phyloP scores from a whole-genome alignment of 2,888 invertebrate species.

The Andricus curvator region DNA sequence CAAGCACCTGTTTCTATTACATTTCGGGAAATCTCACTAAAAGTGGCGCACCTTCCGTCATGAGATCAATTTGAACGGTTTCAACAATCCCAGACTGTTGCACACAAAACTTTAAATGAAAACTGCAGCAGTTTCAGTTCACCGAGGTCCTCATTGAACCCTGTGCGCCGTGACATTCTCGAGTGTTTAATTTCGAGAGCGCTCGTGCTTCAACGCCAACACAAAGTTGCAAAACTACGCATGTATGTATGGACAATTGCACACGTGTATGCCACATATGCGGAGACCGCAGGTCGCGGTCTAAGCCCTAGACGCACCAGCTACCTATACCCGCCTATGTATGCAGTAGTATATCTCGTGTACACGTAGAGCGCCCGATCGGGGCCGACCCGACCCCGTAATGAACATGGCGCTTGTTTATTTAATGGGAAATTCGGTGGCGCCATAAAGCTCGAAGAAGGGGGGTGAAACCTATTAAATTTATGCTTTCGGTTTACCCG shows the following conservation, averaged over 20 bases:
- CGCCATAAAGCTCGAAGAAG: conserved; percentile 77
- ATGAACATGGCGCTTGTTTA: conserved; percentile 78
- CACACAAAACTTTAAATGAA: neutral
- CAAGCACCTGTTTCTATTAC: too few species aligned
- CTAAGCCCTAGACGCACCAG: conserved; percentile 71
- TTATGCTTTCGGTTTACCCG: conserved; percentile 78
- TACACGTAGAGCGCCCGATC: conserved; percentile 55
- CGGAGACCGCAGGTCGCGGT: conserved; percentile 65
- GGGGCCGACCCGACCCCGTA: conserved; percentile 61
- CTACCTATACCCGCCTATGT: conserved; percentile 39
- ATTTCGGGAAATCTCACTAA: too few species aligned
- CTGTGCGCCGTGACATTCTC: conserved; percentile 48
- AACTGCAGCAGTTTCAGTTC: conserved; percentile 25
- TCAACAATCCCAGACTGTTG: too few species aligned
- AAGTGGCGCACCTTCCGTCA: too few species aligned
- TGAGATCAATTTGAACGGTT: too few species aligned
- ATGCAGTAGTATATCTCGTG: conserved; percentile 30
- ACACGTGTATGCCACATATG: conserved; percentile 48
- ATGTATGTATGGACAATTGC: conserved; percentile 43
- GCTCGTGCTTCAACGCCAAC: conserved; percentile 50
- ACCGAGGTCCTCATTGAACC: conserved; percentile 28
- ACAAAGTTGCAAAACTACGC: conserved; percentile 28
- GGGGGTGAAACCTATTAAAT: conserved; percentile 75
- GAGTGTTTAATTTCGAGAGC: conserved; percentile 59
- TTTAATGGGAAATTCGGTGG: conserved; percentile 78